These are phyloP conservation scores for Chinchilla lanigera DNA, from an alignment of 2,113 vertebrate genomes.

Conservation along the genomic window DNA sequence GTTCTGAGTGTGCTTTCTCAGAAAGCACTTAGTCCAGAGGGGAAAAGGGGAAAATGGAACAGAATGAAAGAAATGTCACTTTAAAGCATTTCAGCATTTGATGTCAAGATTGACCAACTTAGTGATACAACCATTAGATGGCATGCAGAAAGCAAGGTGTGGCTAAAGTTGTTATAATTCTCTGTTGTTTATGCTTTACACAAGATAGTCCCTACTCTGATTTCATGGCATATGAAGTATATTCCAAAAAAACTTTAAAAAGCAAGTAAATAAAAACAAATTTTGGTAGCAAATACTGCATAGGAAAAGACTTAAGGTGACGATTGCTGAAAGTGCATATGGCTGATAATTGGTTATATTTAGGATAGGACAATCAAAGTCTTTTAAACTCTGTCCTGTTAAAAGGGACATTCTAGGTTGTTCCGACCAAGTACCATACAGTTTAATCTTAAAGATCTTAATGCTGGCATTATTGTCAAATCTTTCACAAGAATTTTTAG, in stretches of 20 bases:
- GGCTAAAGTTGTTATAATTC: background rate
- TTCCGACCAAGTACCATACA: background rate
- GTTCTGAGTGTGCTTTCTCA: background rate
- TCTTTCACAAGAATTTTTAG: slow-evolving; percentile 9
- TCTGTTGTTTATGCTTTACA: background rate
- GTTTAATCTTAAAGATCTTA: background rate
- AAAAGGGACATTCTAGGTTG: background rate
- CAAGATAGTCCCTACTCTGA: background rate
- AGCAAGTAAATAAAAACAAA: background rate
- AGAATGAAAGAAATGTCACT: background rate
- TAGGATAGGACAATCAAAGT: background rate
- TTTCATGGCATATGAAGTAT: background rate
- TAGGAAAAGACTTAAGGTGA: background rate
- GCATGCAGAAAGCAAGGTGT: background rate
- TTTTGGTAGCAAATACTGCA: background rate
- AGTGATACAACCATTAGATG: background rate
- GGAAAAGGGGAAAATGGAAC: background rate
- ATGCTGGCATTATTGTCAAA: background rate
- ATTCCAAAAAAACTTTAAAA: background rate
- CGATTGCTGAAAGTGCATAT: background rate
- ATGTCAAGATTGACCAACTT: background rate
- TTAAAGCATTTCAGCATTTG: background rate
- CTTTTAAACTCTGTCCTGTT: background rate
- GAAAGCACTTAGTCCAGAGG: background rate
- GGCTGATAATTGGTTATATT: background rate